Evolutionary conservation across 2,888 invertebrate genomes (phyloP).

Genomic region (Trisateles emortualis): DNA sequence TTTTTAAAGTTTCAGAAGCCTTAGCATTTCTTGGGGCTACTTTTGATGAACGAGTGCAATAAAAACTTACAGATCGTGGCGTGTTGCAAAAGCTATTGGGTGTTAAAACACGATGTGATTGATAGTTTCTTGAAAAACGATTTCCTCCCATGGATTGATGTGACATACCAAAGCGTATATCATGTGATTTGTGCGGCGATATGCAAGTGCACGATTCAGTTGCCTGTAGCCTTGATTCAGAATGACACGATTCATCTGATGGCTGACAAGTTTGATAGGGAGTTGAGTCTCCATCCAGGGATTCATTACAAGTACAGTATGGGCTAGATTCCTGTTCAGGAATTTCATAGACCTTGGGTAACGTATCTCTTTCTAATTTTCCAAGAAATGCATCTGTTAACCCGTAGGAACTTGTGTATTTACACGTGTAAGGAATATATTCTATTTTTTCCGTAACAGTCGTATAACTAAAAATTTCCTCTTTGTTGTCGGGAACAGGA

Average conservation of each 20-base stretch:
- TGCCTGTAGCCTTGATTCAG: background rate
- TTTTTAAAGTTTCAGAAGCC: background rate
- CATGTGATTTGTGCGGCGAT: background rate
- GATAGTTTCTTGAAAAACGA: background rate
- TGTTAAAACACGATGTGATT: no score
- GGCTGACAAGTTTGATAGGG: background rate
- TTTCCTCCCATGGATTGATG: background rate
- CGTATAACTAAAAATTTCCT: background rate
- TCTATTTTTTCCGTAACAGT: conserved; percentile 43
- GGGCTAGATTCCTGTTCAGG: no score
- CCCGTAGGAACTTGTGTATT: conserved; percentile 11
- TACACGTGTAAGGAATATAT: conserved; percentile 28
- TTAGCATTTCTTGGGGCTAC: no score
- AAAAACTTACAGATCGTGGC: no score
- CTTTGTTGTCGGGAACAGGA: background rate
- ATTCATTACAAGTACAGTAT: no score
- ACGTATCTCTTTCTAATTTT: background rate
- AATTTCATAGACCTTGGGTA: background rate
- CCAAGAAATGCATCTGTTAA: background rate
- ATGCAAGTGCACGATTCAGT: background rate
- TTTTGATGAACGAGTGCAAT: no score
- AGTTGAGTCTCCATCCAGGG: no score
- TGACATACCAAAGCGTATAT: background rate
- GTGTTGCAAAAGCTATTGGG: no score
- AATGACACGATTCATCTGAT: no score